A percentile compares a stretch with the other conserved stretches of the same genome.
These are phyloP conservation scores for Dorcus hopei DNA, from an alignment of 2,888 invertebrate species.

Conservation along the genomic window DNA sequence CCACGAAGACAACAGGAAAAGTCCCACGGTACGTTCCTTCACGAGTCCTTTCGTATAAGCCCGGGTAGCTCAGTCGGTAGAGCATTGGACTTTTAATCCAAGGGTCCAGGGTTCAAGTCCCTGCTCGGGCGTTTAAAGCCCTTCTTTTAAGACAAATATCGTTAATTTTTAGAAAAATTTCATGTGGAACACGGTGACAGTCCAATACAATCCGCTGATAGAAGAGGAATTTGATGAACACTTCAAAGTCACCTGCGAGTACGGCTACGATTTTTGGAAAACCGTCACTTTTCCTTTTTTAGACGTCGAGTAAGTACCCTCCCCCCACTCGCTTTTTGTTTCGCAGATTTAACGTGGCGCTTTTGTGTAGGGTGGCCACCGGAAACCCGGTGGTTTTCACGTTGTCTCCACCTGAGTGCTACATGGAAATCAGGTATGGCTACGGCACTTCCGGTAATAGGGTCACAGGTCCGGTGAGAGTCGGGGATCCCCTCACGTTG, in stretches of 20 bases:
- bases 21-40: slow-evolving; percentile 73
- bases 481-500: slow-evolving; percentile 87
- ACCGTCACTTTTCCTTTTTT: slow-evolving; percentile 92
- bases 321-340: neutral
- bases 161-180: slow-evolving; percentile 71
- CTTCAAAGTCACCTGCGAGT: slow-evolving; percentile 94
- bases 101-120: slow-evolving; percentile 74
- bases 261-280: slow-evolving; percentile 96
- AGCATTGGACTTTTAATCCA: slow-evolving; percentile 73
- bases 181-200: slow-evolving; percentile 96
- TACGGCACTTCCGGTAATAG: slow-evolving; percentile 84
- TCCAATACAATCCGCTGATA: slow-evolving; percentile 88
- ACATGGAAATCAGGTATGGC: slow-evolving; percentile 92
- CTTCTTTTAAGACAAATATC: neutral
- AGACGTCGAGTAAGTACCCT: slow-evolving; percentile 82
- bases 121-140: slow-evolving; percentile 58
- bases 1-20: slow-evolving; percentile 79
- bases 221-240: slow-evolving; percentile 94
- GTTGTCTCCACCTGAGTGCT: slow-evolving; percentile 88
- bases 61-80: slow-evolving; percentile 71
- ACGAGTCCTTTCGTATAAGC: slow-evolving; percentile 34
- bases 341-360: neutral
- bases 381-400: slow-evolving; percentile 93
- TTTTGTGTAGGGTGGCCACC: slow-evolving; percentile 73
- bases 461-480: slow-evolving; percentile 84